Evolutionary conservation across 2,888 invertebrate species (phyloP).

Genomic region (Drosophila infuscata): DNA sequence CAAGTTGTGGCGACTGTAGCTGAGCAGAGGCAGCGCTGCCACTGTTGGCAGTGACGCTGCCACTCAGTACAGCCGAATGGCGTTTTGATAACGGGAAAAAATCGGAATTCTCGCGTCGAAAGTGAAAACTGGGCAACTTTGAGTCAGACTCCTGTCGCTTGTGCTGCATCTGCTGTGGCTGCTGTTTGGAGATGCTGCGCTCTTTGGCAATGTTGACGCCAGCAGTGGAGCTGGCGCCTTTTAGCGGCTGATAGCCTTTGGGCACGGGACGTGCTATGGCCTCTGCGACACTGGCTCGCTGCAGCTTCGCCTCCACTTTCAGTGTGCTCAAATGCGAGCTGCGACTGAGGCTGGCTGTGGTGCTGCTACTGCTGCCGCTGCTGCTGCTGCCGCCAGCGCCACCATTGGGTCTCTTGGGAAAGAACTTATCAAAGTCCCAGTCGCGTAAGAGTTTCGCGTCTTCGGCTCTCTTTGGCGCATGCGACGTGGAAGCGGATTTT

Average conservation of each 20-base stretch:
- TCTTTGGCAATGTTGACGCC: conserved; percentile 73
- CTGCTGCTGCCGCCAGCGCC: conserved; percentile 21
- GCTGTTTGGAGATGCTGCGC: conserved; percentile 33
- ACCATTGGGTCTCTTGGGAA: conserved; percentile 85
- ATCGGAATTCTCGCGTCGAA: conserved; percentile 93
- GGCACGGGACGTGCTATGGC: conserved; percentile 78
- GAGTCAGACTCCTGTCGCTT: conserved; percentile 91
- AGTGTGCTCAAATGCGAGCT: conserved; percentile 85
- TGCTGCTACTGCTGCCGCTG: conserved; percentile 53
- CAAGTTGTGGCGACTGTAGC: conserved; percentile 83
- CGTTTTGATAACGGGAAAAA: conserved; percentile 91
- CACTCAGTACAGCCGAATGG: conserved; percentile 90
- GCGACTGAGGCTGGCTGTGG: conserved; percentile 76
- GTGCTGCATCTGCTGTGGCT: conserved; percentile 83
- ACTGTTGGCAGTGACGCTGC: conserved; percentile 55
- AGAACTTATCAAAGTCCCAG: conserved; percentile 95
- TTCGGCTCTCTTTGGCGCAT: conserved; percentile 86
- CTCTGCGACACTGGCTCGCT: conserved; percentile 82
- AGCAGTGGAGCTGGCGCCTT: conserved; percentile 47
- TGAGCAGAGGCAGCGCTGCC: conserved; percentile 44
- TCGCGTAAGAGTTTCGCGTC: conserved; percentile 93
- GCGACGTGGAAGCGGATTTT: conserved; percentile 83
- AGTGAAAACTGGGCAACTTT: conserved; percentile 90
- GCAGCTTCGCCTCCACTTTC: conserved; percentile 83
- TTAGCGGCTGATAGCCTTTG: conserved; percentile 75